Evolutionary conservation across 2,888 invertebrate species (phyloP), one percentile per base, ranked within the genome.

Genomic region (Nasonia oneida): DNA sequence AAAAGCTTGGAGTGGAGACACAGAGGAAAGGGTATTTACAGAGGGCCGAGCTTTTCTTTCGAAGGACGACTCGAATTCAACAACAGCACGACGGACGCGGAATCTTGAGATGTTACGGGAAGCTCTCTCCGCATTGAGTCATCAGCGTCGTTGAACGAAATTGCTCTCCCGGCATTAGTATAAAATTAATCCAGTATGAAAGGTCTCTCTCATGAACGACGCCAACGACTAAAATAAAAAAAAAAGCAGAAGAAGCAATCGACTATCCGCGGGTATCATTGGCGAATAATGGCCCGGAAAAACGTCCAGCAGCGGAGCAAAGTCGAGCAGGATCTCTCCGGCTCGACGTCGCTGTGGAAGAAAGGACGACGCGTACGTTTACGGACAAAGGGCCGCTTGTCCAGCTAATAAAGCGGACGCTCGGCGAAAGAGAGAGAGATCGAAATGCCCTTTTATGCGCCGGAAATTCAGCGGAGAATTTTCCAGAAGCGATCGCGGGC

Each of bases 361-460:
- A 47, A 14, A 14, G 18, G 29, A 18, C 33, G 42, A 3, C 47
- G 0, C 29, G 79, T 12, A 12, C 33, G 23, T 29, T 37, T 37
- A 18, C 79, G 39, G 87, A 90, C 87, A 89, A 90, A 89, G 85
- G 84, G 76, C n/a, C 67, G 42, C n/a, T 67, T 88, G 89, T 87
- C 87, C 87, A 79, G 71, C 87, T 90, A 89, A 90, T 89, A 89
- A 89, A 89, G 84, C 39, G 77, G 23, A 81, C 81, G 70, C 3
- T 71, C 29, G 64, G 42, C 37, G 39, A 67, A 29, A 78, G 67
- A 42, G 37, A 37, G 37, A 37, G 37, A 37, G 37, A 37, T 37
- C 37, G 37, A 37, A 37, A 37, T 50, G 23, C 23, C 77, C 37
- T 81, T 83, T 81, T 53, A 78, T 78, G 74, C 42, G 75, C 64